These are phyloP conservation scores for Chionodraco myersi DNA, from an alignment of 2,113 vertebrate genomes.

Conservation along the genomic window DNA sequence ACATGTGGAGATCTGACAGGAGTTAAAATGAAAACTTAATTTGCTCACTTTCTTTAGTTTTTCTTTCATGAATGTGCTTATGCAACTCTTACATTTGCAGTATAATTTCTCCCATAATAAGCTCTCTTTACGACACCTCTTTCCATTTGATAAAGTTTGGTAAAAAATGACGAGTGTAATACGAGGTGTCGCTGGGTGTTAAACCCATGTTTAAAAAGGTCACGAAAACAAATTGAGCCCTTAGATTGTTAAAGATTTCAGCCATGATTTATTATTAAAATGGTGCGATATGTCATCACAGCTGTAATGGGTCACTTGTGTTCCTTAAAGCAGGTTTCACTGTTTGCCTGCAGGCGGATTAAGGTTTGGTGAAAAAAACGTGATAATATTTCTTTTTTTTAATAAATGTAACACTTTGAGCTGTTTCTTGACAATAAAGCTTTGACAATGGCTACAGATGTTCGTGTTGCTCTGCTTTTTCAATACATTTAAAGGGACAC, in stretches of 20 bases:
- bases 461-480: not conserved
- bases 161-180: not conserved
- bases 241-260: slow-evolving; percentile 36
- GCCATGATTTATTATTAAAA: not conserved
- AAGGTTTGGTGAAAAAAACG: slow-evolving; percentile 1
- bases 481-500: not conserved
- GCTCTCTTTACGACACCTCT: not conserved
- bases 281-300: slow-evolving; percentile 6
- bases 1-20: not conserved
- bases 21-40: not conserved
- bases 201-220: slow-evolving; percentile 45
- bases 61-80: slow-evolving; percentile 12
- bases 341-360: slow-evolving; percentile 17
- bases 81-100: not conserved
- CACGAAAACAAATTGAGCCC: slow-evolving; percentile 52
- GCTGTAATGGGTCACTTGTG: slow-evolving; percentile 33
- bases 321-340: slow-evolving; percentile 22
- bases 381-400: slow-evolving; percentile 38
- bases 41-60: not conserved
- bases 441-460: slow-evolving; percentile 59
- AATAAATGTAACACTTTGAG: slow-evolving; percentile 51
- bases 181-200: slow-evolving; percentile 23
- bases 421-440: slow-evolving; percentile 75
- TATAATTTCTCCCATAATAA: not conserved
- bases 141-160: not conserved